These are phyloP conservation scores for Drosophila aldrichi DNA, from an alignment of 2,888 invertebrate genomes.

Conservation along the genomic window DNA sequence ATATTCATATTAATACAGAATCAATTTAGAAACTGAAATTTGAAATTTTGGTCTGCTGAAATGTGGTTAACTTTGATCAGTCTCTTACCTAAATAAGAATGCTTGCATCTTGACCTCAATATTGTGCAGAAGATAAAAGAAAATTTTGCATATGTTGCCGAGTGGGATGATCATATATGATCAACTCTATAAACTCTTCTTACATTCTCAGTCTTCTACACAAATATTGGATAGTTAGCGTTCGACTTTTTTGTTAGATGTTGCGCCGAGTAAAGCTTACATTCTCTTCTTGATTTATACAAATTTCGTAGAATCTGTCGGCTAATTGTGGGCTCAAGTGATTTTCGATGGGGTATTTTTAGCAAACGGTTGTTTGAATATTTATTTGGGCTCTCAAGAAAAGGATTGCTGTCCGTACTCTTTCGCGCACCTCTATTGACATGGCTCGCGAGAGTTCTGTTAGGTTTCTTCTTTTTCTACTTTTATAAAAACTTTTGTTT, in stretches of 20 bases:
- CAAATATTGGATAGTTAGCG: background rate
- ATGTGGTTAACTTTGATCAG: background rate
- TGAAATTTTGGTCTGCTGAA: background rate
- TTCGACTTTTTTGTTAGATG: background rate
- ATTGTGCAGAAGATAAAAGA: background rate
- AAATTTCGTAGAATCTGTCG: background rate
- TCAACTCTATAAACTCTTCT: background rate
- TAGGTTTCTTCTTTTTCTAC: background rate
- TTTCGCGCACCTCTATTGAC: slow-evolving; percentile 3
- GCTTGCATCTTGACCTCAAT: background rate
- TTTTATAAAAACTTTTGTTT: background rate
- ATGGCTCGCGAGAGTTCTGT: background rate
- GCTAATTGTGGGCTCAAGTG: background rate
- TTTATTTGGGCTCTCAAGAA: background rate
- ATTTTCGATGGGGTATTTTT: background rate
- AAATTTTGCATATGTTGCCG: too few species aligned
- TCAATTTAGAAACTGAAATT: background rate
- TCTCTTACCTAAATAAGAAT: background rate
- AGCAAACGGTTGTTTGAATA: background rate
- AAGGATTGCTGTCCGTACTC: background rate
- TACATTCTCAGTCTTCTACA: background rate
- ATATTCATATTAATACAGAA: background rate
- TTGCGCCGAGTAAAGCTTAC: background rate
- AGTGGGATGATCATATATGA: background rate
- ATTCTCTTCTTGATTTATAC: background rate